A percentile compares a stretch with the other conserved stretches of the same genome.
Conservation (phyloP, 2,797 vertebrate genomes). For the Geotrypetes seraphini region DNA sequence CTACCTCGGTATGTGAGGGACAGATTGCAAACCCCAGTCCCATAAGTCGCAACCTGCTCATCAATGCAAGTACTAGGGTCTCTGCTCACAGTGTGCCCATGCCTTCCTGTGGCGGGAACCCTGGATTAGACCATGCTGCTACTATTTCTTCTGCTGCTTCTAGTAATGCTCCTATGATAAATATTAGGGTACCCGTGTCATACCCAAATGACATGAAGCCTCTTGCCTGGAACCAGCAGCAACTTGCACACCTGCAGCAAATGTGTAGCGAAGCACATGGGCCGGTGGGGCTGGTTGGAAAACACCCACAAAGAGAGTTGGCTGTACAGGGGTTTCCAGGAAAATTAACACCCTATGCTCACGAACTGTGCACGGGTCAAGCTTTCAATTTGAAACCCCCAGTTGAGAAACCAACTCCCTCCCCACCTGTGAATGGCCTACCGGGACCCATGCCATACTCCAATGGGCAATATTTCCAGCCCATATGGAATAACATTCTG, state of each 20-base stretch:
- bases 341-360: conserved; percentile 78
- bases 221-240: conserved; percentile 89
- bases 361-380: conserved; percentile 90
- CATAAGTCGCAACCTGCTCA: conserved; percentile 95
- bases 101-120: conserved; percentile 74
- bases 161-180: conserved; percentile 57
- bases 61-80: conserved; percentile 93
- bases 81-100: conserved; percentile 79
- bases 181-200: conserved; percentile 75
- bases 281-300: conserved; percentile 64
- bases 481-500: conserved; percentile 92
- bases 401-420: conserved; percentile 86
- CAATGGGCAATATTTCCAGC: conserved; percentile 93
- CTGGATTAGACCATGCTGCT: conserved; percentile 70
- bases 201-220: conserved; percentile 82
- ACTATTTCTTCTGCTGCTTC: conserved; percentile 62
- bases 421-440: conserved; percentile 81
- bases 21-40: conserved; percentile 98
- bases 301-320: conserved; percentile 70
- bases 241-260: conserved; percentile 81
- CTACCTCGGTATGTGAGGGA: conserved; percentile 95
- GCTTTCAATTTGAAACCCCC: conserved; percentile 85
- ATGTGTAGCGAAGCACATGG: conserved; percentile 72
- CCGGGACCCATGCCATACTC: conserved; percentile 77
- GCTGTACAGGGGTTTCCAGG: conserved; percentile 68